A percentile compares a stretch with the other conserved stretches of the same genome.
phyloP scores from a whole-genome alignment of 2,797 vertebrate species.

The Peromyscus eremicus region DNA sequence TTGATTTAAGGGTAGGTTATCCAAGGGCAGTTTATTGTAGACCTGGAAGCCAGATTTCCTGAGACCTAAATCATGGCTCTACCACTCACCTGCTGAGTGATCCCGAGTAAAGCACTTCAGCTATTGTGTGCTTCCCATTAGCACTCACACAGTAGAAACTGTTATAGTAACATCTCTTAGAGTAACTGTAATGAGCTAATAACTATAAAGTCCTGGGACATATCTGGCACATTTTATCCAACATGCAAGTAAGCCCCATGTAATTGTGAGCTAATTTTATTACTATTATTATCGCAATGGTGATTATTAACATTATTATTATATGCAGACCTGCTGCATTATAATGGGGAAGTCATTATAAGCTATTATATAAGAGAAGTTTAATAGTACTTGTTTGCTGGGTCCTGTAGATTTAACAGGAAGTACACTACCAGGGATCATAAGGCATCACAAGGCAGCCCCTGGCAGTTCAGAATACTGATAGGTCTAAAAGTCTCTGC shows the following conservation, averaged over 20 bases:
- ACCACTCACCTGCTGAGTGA: not conserved
- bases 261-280: conserved; percentile 56
- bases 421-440: not conserved
- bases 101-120: not conserved
- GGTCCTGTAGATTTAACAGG: not conserved
- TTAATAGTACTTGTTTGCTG: conserved; percentile 51
- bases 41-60: not conserved
- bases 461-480: not conserved
- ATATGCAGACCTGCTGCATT: conserved; percentile 65
- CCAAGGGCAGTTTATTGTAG: not conserved
- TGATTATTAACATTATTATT: conserved; percentile 61
- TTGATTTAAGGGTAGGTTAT: not conserved
- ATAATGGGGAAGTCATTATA: conserved; percentile 65
- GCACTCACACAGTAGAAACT: not conserved
- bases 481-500: not conserved
- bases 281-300: conserved; percentile 55
- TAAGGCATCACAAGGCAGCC: not conserved
- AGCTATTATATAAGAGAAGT: conserved; percentile 55
- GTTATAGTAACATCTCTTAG: not conserved
- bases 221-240: not conserved
- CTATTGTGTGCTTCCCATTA: not conserved
- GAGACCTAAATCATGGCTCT: not conserved
- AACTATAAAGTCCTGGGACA: not conserved
- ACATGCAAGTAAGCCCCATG: not conserved
- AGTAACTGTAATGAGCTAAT: not conserved